Conservation (phyloP, 2,113 vertebrate species). For the Formicarius rufipectus region DNA sequence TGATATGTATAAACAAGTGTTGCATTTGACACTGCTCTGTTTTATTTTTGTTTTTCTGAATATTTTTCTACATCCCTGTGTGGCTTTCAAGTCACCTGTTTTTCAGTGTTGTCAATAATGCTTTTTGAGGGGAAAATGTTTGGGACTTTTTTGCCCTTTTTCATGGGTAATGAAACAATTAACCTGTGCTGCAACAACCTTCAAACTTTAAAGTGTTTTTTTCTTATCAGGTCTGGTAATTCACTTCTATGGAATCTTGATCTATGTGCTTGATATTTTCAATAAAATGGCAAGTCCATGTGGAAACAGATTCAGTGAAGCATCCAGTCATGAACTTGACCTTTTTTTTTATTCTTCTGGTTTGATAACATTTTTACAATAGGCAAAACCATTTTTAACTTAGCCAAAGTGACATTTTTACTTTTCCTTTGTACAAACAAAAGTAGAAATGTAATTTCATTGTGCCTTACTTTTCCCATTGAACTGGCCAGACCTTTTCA, state of each 20-base stretch:
- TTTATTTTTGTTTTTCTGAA: not conserved
- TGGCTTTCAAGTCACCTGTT: not conserved
- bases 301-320: slow-evolving; percentile 53
- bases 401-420: slow-evolving; percentile 40
- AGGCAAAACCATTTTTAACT: slow-evolving; percentile 11
- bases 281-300: slow-evolving; percentile 70
- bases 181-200: slow-evolving; percentile 18
- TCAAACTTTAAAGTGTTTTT: slow-evolving; percentile 8
- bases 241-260: slow-evolving; percentile 51
- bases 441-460: slow-evolving; percentile 41
- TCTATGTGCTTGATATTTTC: slow-evolving; percentile 73
- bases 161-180: slow-evolving; percentile 27
- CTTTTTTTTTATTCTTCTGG: slow-evolving; percentile 50
- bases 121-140: not conserved
- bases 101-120: not conserved
- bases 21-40: not conserved
- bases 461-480: not conserved
- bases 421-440: slow-evolving; percentile 30
- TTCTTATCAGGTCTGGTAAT: slow-evolving; percentile 47
- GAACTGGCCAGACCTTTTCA: slow-evolving; percentile 17
- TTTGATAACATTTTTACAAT: slow-evolving; percentile 60
- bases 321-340: slow-evolving; percentile 53
- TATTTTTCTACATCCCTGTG: not conserved
- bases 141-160: not conserved
- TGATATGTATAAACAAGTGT: slow-evolving; percentile 5